A percentile compares a stretch with the other conserved stretches of the same genome.
phyloP scores from a whole-genome alignment of 2,888 invertebrate species.

The Coelopa pilipes region DNA sequence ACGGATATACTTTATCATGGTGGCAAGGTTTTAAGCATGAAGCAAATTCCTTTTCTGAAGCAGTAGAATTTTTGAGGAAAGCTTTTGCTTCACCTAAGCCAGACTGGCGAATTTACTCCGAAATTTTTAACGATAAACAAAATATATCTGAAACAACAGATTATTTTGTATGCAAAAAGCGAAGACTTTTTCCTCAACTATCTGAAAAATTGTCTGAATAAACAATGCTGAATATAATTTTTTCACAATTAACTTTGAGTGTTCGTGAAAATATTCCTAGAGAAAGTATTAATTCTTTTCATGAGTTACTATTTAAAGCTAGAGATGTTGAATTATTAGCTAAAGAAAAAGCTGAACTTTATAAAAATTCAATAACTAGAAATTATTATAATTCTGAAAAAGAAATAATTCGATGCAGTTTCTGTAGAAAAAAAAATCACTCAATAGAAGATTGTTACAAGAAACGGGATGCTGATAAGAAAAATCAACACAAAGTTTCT shows the following conservation, averaged over 20 bases:
- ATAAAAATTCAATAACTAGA: no score
- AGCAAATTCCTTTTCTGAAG: conserved; percentile 20
- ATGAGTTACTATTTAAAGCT: not conserved
- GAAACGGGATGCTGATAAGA: not conserved
- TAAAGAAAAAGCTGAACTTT: not conserved
- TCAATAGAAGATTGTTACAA: conserved; percentile 5
- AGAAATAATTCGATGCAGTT: conserved; percentile 5
- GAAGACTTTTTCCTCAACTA: conserved; percentile 20
- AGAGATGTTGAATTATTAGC: not conserved
- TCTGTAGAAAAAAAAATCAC: conserved; percentile 15
- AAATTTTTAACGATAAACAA: conserved; percentile 29
- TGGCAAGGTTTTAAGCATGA: conserved; percentile 39
- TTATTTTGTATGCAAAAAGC: conserved; percentile 23
- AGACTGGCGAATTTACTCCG: conserved; percentile 32
- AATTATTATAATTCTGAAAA: not conserved
- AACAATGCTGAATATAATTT: conserved; percentile 24
- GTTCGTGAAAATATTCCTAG: conserved; percentile 31
- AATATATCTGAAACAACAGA: conserved; percentile 30
- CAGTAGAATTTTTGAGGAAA: conserved; percentile 3
- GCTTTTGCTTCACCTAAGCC: conserved; percentile 25
- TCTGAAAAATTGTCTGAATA: conserved; percentile 17
- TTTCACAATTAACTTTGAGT: conserved; percentile 18
- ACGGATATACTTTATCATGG: conserved; percentile 38
- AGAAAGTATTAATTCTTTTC: not conserved
- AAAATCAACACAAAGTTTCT: not conserved